Conservation (phyloP, 2,797 vertebrate genomes). For the Nasua narica region DNA sequence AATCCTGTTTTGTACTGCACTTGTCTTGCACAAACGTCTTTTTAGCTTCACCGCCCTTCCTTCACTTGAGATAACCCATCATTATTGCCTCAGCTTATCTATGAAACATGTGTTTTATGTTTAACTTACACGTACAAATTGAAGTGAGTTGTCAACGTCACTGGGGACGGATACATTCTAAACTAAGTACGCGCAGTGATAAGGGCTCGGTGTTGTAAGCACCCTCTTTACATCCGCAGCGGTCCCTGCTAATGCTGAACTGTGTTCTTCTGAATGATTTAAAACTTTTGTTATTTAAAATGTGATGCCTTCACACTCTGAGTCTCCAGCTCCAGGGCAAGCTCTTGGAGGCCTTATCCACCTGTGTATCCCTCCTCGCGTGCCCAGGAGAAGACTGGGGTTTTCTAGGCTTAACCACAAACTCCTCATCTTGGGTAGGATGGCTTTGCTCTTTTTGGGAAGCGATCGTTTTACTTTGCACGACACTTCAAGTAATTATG, state of each 20-base stretch:
- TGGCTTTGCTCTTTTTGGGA: not conserved
- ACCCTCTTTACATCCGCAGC: not conserved
- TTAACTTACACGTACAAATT: not conserved
- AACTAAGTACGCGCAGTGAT: not conserved
- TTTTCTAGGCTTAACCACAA: not conserved
- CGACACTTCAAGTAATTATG: not conserved
- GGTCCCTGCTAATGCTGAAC: not conserved
- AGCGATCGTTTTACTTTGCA: not conserved
- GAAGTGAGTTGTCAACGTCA: not conserved
- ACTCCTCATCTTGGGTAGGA: not conserved
- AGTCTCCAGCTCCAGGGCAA: not conserved
- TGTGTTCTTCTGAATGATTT: not conserved
- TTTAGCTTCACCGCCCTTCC: not conserved
- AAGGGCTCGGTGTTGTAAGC: not conserved
- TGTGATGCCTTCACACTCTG: not conserved
- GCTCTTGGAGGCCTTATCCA: not conserved
- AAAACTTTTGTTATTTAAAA: not conserved
- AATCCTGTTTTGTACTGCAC: not conserved
- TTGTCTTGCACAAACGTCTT: not conserved
- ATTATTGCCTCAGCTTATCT: not conserved
- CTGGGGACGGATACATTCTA: not conserved
- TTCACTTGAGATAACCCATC: conserved; percentile 5
- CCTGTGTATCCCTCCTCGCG: not conserved
- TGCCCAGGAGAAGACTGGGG: not conserved
- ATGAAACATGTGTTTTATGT: not conserved